Conservation (phyloP, 2,888 invertebrate species). For the Pogonocherus hispidulus region DNA sequence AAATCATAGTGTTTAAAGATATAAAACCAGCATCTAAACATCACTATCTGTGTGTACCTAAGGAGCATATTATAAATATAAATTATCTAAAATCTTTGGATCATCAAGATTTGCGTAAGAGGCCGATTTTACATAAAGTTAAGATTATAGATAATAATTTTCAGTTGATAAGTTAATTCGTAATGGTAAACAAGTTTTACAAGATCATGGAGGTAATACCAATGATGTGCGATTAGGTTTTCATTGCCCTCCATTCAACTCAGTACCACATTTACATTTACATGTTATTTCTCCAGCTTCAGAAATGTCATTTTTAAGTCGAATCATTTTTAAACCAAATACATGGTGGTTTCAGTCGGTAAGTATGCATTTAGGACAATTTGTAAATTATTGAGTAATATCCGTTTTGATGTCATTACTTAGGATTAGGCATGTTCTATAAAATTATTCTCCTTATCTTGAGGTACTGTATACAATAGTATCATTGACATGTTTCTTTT, state of each 20-base stretch:
- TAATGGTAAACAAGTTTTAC: constrained; percentile 70
- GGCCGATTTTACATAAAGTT: background rate
- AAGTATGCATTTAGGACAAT: constrained; percentile 65
- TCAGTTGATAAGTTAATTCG: constrained; percentile 79
- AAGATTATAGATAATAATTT: constrained; percentile 30
- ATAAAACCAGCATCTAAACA: constrained; percentile 84
- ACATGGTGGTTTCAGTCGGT: constrained; percentile 89
- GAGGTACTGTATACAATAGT: too few relatives aligned
- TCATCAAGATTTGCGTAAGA: constrained; percentile 81
- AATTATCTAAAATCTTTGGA: constrained; percentile 75
- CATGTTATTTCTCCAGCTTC: constrained; percentile 87
- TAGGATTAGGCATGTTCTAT: too few relatives aligned
- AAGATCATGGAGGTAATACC: constrained; percentile 68
- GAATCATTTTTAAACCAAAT: constrained; percentile 79
- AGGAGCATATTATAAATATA: constrained; percentile 82
- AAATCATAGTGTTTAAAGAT: constrained; percentile 85
- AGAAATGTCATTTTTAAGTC: constrained; percentile 78
- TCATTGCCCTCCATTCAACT: constrained; percentile 93
- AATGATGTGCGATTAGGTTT: constrained; percentile 78
- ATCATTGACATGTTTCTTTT: too few relatives aligned
- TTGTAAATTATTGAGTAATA: too few relatives aligned
- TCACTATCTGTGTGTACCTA: constrained; percentile 86
- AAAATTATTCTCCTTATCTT: too few relatives aligned
- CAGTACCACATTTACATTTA: constrained; percentile 86
- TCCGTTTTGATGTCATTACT: too few relatives aligned